Evolutionary conservation across 2,113 vertebrate genomes (phyloP).

Genomic region (Myotis brandtii): DNA sequence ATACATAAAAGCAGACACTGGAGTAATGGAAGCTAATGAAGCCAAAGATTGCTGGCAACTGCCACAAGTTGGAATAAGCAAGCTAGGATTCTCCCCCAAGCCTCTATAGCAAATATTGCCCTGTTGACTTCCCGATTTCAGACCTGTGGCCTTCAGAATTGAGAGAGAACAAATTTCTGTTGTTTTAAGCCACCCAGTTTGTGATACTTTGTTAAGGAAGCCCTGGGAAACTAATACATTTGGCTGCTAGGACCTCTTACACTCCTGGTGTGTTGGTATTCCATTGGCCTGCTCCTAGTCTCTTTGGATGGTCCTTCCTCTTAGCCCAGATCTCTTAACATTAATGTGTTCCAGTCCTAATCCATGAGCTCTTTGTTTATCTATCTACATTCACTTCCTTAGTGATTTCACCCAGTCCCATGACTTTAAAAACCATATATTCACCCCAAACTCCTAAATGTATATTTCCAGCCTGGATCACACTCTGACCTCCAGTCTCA

Average conservation of each 20-base stretch:
- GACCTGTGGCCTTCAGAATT: neutral
- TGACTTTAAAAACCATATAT: neutral
- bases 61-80: neutral
- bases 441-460: neutral
- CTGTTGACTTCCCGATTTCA: neutral
- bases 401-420: neutral
- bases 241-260: neutral
- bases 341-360: neutral
- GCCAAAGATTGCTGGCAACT: neutral
- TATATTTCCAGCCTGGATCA: neutral
- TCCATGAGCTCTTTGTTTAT: neutral
- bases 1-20: neutral
- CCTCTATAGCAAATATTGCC: neutral
- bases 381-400: neutral
- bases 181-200: neutral
- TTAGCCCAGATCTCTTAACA: neutral
- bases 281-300: neutral
- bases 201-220: neutral
- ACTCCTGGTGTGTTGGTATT: neutral
- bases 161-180: neutral
- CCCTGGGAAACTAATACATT: neutral
- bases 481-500: neutral
- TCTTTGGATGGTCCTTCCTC: neutral
- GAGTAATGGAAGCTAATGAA: neutral
- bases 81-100: neutral